Percentiles rank a stretch among this genome's conserved stretches.
Evolutionary conservation across 1,140 invertebrate species (phyloP).

Genomic region (Eupeodes corollae): DNA sequence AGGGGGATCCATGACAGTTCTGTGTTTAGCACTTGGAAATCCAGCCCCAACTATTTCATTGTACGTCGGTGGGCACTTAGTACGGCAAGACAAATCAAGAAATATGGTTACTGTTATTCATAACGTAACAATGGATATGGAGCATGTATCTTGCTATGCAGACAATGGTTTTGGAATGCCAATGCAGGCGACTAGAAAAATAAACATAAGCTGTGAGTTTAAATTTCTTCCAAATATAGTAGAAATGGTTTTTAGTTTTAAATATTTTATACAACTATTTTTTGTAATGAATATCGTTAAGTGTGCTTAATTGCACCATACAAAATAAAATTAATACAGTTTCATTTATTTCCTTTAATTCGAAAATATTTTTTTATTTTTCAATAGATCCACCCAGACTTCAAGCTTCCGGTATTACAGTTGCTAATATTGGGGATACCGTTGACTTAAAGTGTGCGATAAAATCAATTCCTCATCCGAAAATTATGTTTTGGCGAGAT

Average conservation of each 20-base stretch:
- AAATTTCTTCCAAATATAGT: not conserved
- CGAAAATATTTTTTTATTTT: not conserved
- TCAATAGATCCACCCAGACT: slow-evolving; percentile 58
- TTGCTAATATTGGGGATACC: slow-evolving; percentile 57
- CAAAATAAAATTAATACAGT: too few species aligned
- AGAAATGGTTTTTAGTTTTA: too few species aligned
- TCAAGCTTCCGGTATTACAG: slow-evolving; percentile 59
- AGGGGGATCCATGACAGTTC: slow-evolving; percentile 69
- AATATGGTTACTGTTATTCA: slow-evolving; percentile 72
- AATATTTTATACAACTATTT: too few species aligned
- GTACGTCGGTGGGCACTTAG: slow-evolving; percentile 53
- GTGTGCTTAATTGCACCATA: too few species aligned
- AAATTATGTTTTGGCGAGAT: slow-evolving; percentile 67
- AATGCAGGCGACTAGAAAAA: slow-evolving; percentile 63
- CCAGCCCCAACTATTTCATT: slow-evolving; percentile 71
- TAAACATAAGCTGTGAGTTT: slow-evolving; percentile 66
- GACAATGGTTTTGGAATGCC: slow-evolving; percentile 75
- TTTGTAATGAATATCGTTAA: too few species aligned
- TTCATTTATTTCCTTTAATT: too few species aligned
- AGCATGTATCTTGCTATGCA: slow-evolving; percentile 70
- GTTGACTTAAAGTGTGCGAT: slow-evolving; percentile 63
- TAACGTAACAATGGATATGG: slow-evolving; percentile 70
- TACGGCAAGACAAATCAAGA: slow-evolving; percentile 60
- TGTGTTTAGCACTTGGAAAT: slow-evolving; percentile 71
- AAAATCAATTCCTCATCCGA: slow-evolving; percentile 62